phyloP scores from a whole-genome alignment of 37 sponge, comb jelly and placozoan genomes.

The Eunapius fragilis region DNA sequence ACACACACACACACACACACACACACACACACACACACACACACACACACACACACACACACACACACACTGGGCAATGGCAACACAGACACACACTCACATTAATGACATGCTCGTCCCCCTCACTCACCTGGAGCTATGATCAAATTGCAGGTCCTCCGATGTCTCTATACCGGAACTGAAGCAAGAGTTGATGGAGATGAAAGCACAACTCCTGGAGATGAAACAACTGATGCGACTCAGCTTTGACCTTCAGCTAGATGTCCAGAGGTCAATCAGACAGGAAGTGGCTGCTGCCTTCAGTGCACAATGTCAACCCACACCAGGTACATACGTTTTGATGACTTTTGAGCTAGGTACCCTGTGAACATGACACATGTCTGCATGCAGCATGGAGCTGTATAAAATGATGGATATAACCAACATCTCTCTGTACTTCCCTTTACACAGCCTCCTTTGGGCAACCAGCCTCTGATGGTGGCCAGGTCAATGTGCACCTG shows the following conservation, averaged over 20 bases:
- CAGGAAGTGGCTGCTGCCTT: conserved; percentile 94
- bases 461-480: not conserved
- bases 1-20: not conserved
- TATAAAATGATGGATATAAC: too few species aligned
- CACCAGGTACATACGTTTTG: not conserved
- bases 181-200: conserved; percentile 53
- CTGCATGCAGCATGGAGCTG: not conserved
- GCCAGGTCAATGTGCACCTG: conserved; percentile 22
- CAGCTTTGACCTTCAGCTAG: conserved; percentile 86
- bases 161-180: not conserved
- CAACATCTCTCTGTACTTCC: too few species aligned
- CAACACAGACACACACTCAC: not conserved
- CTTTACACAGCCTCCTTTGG: not conserved
- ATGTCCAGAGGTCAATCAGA: conserved; percentile 85
- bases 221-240: conserved; percentile 79
- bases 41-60: not conserved
- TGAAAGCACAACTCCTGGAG: conserved; percentile 72
- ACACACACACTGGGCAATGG: not conserved
- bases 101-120: not conserved
- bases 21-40: not conserved
- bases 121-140: not conserved
- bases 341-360: not conserved
- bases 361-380: not conserved
- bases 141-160: not conserved
- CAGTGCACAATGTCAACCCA: not conserved